Percentiles rank a stretch among this genome's conserved stretches.
Evolutionary conservation across 2,797 vertebrate species (phyloP).

Genomic region (Sebastes taczanowskii): DNA sequence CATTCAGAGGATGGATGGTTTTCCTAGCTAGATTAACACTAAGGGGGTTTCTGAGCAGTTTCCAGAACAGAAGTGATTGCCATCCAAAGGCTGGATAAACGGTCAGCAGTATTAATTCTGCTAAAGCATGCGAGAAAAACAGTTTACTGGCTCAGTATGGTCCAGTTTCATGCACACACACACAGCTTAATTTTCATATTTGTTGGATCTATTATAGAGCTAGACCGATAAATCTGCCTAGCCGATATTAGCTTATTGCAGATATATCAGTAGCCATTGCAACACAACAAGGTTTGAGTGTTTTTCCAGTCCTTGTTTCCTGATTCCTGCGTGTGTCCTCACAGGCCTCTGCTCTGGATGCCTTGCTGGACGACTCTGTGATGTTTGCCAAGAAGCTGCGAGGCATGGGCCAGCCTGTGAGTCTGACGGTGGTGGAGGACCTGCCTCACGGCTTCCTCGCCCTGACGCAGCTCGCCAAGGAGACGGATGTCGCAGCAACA

Average conservation of each 20-base stretch:
- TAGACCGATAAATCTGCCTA: neutral
- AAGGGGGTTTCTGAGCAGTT: too few relatives aligned
- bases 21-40: too few relatives aligned
- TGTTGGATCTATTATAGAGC: neutral
- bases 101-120: neutral
- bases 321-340: neutral
- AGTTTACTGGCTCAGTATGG: neutral
- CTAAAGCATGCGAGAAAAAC: neutral
- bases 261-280: neutral
- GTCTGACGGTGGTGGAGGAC: conserved; percentile 86
- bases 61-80: too few relatives aligned
- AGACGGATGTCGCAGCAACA: conserved; percentile 82
- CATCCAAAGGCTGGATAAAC: neutral
- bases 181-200: neutral
- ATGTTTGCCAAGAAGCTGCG: conserved; percentile 90
- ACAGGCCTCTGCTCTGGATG: conserved; percentile 90
- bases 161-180: neutral
- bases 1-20: too few relatives aligned
- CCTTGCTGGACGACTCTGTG: conserved; percentile 91
- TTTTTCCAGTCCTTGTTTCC: neutral
- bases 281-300: neutral
- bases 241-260: neutral
- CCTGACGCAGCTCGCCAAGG: conserved; percentile 84
- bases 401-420: conserved; percentile 83
- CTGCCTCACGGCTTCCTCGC: conserved; percentile 93